Evolutionary conservation across 2,113 vertebrate genomes (phyloP).

Genomic region (Chamaetylas fuelleborni): DNA sequence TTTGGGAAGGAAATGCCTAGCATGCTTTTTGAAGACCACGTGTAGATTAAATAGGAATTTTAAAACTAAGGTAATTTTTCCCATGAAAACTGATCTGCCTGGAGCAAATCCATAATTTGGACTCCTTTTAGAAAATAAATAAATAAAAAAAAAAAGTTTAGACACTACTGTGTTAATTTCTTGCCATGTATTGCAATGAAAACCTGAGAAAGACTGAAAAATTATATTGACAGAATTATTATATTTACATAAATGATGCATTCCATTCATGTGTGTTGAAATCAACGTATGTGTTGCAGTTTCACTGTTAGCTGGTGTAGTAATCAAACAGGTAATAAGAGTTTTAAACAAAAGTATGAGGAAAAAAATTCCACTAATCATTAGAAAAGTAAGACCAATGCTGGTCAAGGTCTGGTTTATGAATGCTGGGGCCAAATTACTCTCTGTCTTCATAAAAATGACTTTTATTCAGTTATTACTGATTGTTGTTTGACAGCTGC

Average conservation of each 20-base stretch:
- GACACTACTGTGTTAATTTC: not conserved
- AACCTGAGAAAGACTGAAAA: not conserved
- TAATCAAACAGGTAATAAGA: not conserved
- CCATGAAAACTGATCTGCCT: not conserved
- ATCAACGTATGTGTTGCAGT: not conserved
- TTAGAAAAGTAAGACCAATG: not conserved
- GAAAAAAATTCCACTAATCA: not conserved
- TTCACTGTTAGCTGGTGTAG: not conserved
- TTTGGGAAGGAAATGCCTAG: not conserved
- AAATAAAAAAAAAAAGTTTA: not conserved
- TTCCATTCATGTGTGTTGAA: not conserved
- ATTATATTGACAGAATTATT: not conserved
- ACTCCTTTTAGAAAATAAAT: not conserved
- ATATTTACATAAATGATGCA: fast-evolving
- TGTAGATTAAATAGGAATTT: not conserved
- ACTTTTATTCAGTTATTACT: not conserved
- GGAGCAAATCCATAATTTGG: not conserved
- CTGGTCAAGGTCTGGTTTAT: not conserved
- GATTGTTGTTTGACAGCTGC: not conserved
- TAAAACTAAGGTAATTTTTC: not conserved
- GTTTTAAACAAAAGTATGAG: not conserved
- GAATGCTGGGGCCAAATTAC: not conserved
- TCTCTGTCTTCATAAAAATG: not conserved
- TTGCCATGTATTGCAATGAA: not conserved
- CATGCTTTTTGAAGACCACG: not conserved